Percentiles rank a stretch among this genome's conserved stretches.
Evolutionary conservation across 2,888 invertebrate genomes (phyloP).

Genomic region (Scaptodrosophila latifasciaeformis): DNA sequence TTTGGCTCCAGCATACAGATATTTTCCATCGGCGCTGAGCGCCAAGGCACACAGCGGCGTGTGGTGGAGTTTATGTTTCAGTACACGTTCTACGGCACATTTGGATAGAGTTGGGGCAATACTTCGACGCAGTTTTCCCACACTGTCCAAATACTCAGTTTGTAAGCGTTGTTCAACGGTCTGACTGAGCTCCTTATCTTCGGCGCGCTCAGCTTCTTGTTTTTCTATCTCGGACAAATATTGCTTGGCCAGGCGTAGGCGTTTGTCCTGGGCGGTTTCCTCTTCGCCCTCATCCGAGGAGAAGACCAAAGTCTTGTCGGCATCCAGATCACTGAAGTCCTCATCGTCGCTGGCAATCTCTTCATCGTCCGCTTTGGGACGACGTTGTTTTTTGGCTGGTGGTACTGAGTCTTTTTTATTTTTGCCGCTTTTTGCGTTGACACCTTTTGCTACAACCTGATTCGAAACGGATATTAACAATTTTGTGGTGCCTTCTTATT

Average conservation of each 20-base stretch:
- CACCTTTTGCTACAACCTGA: constrained; percentile 9
- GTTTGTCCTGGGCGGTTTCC: constrained; percentile 93
- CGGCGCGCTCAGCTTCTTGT: constrained; percentile 83
- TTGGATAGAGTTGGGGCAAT: constrained; percentile 81
- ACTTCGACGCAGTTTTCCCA: constrained; percentile 84
- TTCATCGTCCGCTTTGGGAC: constrained; percentile 76
- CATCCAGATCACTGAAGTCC: constrained; percentile 76
- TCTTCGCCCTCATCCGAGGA: constrained; percentile 72
- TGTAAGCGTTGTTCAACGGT: constrained; percentile 82
- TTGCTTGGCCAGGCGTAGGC: constrained; percentile 90
- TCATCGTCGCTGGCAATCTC: constrained; percentile 82
- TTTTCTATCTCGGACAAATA: constrained; percentile 91
- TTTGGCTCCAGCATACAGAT: constrained; percentile 89
- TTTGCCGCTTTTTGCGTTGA: constrained; percentile 36
- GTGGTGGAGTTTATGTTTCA: constrained; percentile 87
- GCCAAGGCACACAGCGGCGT: constrained; percentile 87
- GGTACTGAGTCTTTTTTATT: constrained; percentile 36
- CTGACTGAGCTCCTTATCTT: constrained; percentile 79
- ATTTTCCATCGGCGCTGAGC: constrained; percentile 83
- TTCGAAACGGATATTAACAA: too few relatives aligned
- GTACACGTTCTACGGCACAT: constrained; percentile 74
- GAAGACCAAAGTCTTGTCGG: constrained; percentile 45
- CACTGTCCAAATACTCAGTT: constrained; percentile 90
- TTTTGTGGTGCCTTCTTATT: too few relatives aligned
- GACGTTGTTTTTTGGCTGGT: constrained; percentile 70